Base-by-base conservation (phyloP, 2,113 vertebrate species). In the Notarius lentiginosus region DNA sequence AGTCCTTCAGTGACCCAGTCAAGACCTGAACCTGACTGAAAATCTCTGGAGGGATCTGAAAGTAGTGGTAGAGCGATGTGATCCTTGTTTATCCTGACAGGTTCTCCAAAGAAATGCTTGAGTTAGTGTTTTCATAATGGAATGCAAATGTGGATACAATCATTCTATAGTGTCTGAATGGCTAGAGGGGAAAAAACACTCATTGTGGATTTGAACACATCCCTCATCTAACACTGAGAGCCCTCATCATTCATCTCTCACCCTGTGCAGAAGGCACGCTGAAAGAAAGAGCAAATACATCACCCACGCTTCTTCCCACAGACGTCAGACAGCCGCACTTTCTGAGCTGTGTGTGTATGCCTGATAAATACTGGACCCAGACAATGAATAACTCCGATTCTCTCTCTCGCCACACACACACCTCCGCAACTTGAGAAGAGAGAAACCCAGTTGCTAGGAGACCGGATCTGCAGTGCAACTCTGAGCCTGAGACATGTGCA, bases 401-500 rank as follows among this genome's bases (percentile, higher is more conserved):
- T 79, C 22, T 75, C 20, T 72, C 47, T 22, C 15, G 49, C 79
- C 83, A 75, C 70, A 70, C 65, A 70, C 82, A 72, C 84, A 76
- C 90, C 55, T 87, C 89, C 90, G 47, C 88, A 72, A 89, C 84
- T 91, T 91, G 88, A 87, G 89, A 90, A 90, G 85, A 89, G 68
- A 90, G 81, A 89, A 88, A 87, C 34, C 24, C 89, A 87, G 95
- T 96, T 96, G 95, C 95, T 95, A 95, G 92, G 95, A 93, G 90
- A 95, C 93, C 47, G 63, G 83, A 88, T 86, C 85, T 90, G 91
- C 93, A 93, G 88, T 92, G 92, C 93, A 68, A 73, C 82, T 77
- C 80, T 93, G 94, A 94, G 93, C 93, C 87, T 84, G 87, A 92
- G 91, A 94, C 94, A 94, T 94, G 92, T 94, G 94, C 93, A 92